Evolutionary conservation across 2,113 vertebrate genomes (phyloP).

Genomic region (Lophius piscatorius): DNA sequence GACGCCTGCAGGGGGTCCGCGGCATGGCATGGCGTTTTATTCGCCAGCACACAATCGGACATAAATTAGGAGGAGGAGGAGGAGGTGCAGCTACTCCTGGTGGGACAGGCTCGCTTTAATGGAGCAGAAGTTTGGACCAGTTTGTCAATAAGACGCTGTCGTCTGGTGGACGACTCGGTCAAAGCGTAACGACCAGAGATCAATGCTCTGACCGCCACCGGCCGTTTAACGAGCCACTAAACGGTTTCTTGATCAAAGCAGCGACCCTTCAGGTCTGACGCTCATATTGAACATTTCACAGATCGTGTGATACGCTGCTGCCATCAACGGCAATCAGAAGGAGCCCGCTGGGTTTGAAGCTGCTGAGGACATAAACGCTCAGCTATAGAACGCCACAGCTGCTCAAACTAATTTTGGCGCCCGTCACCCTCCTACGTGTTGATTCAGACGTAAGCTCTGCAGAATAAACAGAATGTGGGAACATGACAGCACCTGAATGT

Average conservation of each 20-base stretch:
- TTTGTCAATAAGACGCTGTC: constrained; percentile 40
- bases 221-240: constrained; percentile 7
- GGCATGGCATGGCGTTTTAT: constrained; percentile 32
- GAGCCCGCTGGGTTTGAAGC: constrained; percentile 22
- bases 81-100: constrained; percentile 2
- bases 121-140: constrained; percentile 12
- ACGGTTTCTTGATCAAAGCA: constrained; percentile 11
- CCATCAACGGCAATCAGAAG: constrained; percentile 3
- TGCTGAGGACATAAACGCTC: constrained; percentile 18
- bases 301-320: too few species aligned
- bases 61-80: background rate
- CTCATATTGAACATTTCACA: too few species aligned
- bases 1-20: constrained; percentile 39
- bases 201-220: background rate
- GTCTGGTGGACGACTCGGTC: constrained; percentile 4
- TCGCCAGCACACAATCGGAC: constrained; percentile 40
- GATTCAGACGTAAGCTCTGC: constrained; percentile 69
- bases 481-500: constrained; percentile 55
- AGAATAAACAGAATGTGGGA: constrained; percentile 70
- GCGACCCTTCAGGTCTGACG: constrained; percentile 11
- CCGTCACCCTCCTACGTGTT: constrained; percentile 72
- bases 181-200: constrained; percentile 9
- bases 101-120: constrained; percentile 33
- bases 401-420: constrained; percentile 56
- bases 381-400: constrained; percentile 57